Percentiles rank a stretch among this genome's conserved stretches.
Conservation (phyloP, 2,797 vertebrate genomes). For the Euthynnus affinis region DNA sequence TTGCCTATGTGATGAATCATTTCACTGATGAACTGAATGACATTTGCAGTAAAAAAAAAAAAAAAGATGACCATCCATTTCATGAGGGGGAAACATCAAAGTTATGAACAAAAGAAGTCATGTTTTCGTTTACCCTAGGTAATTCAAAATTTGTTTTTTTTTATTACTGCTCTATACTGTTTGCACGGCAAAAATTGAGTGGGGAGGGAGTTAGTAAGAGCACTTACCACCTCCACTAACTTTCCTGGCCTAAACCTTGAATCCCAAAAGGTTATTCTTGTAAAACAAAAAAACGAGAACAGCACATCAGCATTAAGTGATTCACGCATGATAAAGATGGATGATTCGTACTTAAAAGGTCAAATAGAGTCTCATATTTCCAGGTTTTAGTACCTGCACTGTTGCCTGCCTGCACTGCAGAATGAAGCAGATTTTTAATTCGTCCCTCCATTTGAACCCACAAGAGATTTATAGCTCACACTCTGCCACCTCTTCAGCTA, state of each 20-base stretch:
- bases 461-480: slow-evolving; percentile 41
- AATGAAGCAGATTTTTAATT: slow-evolving; percentile 46
- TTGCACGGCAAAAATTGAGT: no score
- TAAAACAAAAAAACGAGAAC: not conserved
- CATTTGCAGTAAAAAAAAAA: no score
- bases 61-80: no score
- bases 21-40: no score
- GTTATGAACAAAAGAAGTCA: no score
- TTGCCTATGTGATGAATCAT: no score
- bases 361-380: slow-evolving; percentile 16
- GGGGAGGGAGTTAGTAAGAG: not conserved
- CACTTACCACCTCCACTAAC: slow-evolving; percentile 3
- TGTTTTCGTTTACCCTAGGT: no score
- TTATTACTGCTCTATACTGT: no score
- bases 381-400: slow-evolving; percentile 4
- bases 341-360: slow-evolving; percentile 42
- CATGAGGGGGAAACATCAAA: no score
- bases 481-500: slow-evolving; percentile 49
- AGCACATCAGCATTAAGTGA: slow-evolving; percentile 4
- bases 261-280: not conserved
- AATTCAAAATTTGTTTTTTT: no score
- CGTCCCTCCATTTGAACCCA: slow-evolving; percentile 32
- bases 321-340: slow-evolving; percentile 13
- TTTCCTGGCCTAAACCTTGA: not conserved
- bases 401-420: slow-evolving; percentile 5